Evolutionary conservation across 1,140 invertebrate species (phyloP).

Genomic region (Zaprionus inermis): DNA sequence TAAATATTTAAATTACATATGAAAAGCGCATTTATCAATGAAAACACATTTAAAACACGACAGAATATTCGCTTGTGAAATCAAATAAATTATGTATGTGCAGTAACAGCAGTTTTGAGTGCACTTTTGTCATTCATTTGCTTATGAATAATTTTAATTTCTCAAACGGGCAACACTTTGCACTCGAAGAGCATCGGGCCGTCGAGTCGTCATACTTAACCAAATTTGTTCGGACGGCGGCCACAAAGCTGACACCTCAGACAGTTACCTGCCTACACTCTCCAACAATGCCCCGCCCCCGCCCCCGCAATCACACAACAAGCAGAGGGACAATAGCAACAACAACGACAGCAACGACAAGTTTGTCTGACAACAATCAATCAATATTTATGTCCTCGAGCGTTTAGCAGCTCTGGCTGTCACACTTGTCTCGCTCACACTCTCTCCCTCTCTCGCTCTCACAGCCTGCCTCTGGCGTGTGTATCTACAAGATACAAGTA

Average conservation of each 20-base stretch:
- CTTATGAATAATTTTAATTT: background rate
- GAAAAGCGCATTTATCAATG: background rate
- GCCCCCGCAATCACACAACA: background rate
- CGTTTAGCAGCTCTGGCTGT: constrained; percentile 60
- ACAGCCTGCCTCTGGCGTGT: background rate
- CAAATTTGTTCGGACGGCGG: constrained; percentile 43
- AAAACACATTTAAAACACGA: background rate
- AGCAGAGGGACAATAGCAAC: constrained; percentile 20
- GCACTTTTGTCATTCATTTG: background rate
- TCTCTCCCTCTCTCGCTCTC: background rate
- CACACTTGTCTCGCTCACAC: constrained; percentile 29
- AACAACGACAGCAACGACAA: constrained; percentile 30
- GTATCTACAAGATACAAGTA: constrained; percentile 37
- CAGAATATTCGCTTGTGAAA: background rate
- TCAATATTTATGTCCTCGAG: constrained; percentile 76
- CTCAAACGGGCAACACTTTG: too few relatives aligned
- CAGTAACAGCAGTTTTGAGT: background rate
- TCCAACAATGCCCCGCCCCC: background rate
- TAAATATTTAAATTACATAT: background rate
- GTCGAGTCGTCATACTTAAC: constrained; percentile 18
- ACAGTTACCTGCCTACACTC: constrained; percentile 43
- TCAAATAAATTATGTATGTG: background rate
- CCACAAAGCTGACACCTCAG: constrained; percentile 73
- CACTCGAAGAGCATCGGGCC: constrained; percentile 20
- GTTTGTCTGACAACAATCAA: constrained; percentile 75